Evolutionary conservation across 2,888 invertebrate species (phyloP), one percentile per base, ranked within the genome.

Genomic region (Drosophila stalkeri): DNA sequence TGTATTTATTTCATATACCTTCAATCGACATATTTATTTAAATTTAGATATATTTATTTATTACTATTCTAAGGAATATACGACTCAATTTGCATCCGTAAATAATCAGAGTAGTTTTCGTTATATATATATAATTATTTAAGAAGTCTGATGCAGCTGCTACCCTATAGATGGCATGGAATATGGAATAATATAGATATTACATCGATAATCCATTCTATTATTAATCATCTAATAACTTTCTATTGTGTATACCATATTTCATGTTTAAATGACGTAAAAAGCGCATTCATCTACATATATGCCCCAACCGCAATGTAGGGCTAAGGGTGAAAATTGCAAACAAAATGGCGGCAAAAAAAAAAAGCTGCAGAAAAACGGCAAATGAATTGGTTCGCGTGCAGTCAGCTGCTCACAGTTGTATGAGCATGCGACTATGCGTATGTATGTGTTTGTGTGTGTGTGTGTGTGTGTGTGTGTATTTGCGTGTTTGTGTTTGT

Each of bases 331-430:
- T 69, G 51, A 81, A 77, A 80, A 63, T 57, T 54, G 71, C 71
- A 59, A 69, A 77, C 72, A 77, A 83, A 83, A 85, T 86, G 87
- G 82, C 84, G 79, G 52, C 59, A 56, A 64, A 62, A 64, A 60
- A 52, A 27, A 27, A 27, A 27, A 6, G 31, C 41, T 3, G 35
- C 35, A 37, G 31, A 67, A 73, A 76, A 62, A 51, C 9, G 51
- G 7, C 66, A 85, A 84, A 80, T 87, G 72, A 74, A 84, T 84
- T 89, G 77, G 70, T 59, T 63, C 33, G 31, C 37, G 31, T 41
- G 46, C 12, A 31, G 33, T 31, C n/a, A 18, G 61, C 37, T 39
- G 47, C 31, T 37, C 47, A 35, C 20, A 47, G 31, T 11, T 37
- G 16, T 14, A 8, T 23, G 55, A 8, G 46, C 8, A 35, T 44